Percentiles rank a stretch among this genome's conserved stretches.
phyloP scores from a whole-genome alignment of 2,888 invertebrate genomes.

The Cheilosia vulpina region DNA sequence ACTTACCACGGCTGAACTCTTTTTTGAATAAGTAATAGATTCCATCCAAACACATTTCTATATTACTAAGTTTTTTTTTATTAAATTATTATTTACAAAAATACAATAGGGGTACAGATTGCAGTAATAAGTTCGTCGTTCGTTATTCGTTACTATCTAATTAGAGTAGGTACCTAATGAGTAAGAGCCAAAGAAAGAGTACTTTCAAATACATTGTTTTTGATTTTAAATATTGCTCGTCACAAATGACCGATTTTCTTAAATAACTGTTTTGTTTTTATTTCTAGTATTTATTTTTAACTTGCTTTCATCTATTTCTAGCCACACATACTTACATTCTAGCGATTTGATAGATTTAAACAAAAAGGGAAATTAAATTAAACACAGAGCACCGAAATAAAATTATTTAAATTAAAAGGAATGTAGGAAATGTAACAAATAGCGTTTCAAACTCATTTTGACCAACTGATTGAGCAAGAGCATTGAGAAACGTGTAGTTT shows the following conservation, averaged over 20 bases:
- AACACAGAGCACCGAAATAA: constrained; percentile 22
- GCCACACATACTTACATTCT: not conserved
- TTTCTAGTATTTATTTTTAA: not conserved
- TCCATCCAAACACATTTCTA: not conserved
- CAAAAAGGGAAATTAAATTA: not conserved
- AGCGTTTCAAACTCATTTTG: not conserved
- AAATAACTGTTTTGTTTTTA: not conserved
- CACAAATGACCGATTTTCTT: not conserved
- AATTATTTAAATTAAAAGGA: not conserved
- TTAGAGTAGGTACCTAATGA: not conserved
- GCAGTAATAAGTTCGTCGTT: constrained; percentile 7
- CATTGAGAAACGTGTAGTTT: too few relatives aligned
- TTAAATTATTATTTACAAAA: constrained; percentile 72
- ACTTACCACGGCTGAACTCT: not conserved
- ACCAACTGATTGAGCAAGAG: too few relatives aligned
- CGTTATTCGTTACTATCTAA: constrained; percentile 1
- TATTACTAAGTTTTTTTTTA: constrained; percentile 38
- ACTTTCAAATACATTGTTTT: not conserved
- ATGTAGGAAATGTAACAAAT: not conserved
- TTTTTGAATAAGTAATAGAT: not conserved
- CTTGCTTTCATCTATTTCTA: not conserved
- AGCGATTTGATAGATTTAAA: not conserved
- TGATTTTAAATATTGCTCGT: not conserved
- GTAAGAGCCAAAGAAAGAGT: constrained; percentile 7
- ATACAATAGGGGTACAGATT: constrained; percentile 34